Evolutionary conservation across 2,888 invertebrate genomes (phyloP).

Genomic region (Eubasilissa splendida): DNA sequence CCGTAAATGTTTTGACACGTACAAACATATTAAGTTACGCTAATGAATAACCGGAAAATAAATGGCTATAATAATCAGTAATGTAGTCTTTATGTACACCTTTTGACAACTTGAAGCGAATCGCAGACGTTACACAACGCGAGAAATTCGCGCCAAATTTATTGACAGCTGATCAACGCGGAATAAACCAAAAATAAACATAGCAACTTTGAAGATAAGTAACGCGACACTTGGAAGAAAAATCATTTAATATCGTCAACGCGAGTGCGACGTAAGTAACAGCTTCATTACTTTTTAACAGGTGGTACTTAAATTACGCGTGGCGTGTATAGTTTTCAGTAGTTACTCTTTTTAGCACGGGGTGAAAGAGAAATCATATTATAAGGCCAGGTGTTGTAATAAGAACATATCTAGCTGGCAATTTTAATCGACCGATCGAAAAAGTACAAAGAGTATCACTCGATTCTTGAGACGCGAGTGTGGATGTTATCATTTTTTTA

Average conservation of each 20-base stretch:
- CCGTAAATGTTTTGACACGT: no score
- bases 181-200: not conserved
- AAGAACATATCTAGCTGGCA: not conserved
- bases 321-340: not conserved
- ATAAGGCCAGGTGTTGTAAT: not conserved
- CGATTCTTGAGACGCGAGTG: not conserved
- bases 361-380: constrained; percentile 37
- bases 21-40: no score
- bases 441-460: no score
- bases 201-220: not conserved
- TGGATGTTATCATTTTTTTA: not conserved
- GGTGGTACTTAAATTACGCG: not conserved
- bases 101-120: no score
- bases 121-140: not conserved
- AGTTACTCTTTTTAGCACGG: constrained; percentile 6
- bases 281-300: not conserved
- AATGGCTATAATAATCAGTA: no score
- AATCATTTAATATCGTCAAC: no score
- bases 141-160: constrained; percentile 6
- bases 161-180: constrained; percentile 10
- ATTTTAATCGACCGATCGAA: not conserved
- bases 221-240: no score
- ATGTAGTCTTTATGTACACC: no score
- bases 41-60: no score
- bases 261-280: not conserved